Evolutionary conservation across 2,797 vertebrate genomes (phyloP), one percentile per base, ranked within the genome.

Genomic region (Cephalopachus bancanus): DNA sequence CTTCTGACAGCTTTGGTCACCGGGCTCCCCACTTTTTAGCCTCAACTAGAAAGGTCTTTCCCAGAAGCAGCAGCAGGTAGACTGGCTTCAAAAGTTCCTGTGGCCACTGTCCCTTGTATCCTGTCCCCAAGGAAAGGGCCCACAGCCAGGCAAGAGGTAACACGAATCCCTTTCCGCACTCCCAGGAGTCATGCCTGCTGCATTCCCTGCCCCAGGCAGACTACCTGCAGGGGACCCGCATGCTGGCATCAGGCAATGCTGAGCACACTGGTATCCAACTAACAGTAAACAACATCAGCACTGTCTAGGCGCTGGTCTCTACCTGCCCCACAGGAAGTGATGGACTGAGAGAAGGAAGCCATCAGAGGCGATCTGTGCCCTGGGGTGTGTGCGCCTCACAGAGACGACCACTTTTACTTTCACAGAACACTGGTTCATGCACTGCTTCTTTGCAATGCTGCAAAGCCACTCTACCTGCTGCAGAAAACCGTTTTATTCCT

Each of bases 21-120:
- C 74, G 86, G 62, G 7, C 16, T 92, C 28, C 30, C 51, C 37
- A 59, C 44, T 33, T 94, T n/a, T 89, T 55, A 75, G 65, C 44
- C 49, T 19, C 72, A 79, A 76, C 78, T 76, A 89, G 89, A 84
- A 80, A 87, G 93, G 26, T 24, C 89, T 65, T 91, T 87, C 26
- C 59, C 16, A 44, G n/a, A 91, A 64, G 83, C 19, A 60, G 64
- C 49, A 83, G 64, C 15, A 94, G 74, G 67, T 76, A 49, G 89
- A 44, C 5, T 44, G 44, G 57, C 89, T 76, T 28, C 83, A 85
- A 86, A 95, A 53, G 74, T 37, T 87, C 76, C 53, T 65, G 26
- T 3, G 81, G 62, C 64, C 85, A 78, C 26, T 55, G 57, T 26
- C 8, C 3, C 64, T 75, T 67, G n/a, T 7, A 62, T 62, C 33